These are phyloP conservation scores for Hyposoter dolosus DNA, from an alignment of 2,888 invertebrate genomes.

Conservation along the genomic window DNA sequence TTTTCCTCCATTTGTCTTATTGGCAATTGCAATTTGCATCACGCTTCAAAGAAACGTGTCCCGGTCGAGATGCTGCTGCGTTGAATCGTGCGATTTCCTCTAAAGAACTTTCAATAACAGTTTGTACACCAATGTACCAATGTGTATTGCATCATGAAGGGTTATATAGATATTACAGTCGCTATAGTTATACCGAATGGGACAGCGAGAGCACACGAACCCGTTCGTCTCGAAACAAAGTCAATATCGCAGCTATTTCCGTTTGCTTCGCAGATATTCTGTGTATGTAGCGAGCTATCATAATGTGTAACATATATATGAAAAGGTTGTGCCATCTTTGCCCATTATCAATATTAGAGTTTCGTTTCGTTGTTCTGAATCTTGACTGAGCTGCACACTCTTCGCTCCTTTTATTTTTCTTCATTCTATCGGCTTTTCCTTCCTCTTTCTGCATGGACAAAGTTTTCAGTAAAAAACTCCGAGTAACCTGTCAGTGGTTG, in stretches of 20 bases:
- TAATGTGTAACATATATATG: constrained; percentile 10
- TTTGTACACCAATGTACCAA: constrained; percentile 51
- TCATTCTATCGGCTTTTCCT: not conserved
- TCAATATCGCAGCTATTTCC: constrained; percentile 53
- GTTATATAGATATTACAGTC: constrained; percentile 14
- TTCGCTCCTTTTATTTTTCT: not conserved
- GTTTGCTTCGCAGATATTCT: constrained; percentile 21
- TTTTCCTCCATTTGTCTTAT: constrained; percentile 46
- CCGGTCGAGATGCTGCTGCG: constrained; percentile 31
- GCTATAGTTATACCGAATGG: constrained; percentile 31
- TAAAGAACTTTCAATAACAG: constrained; percentile 64
- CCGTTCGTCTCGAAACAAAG: constrained; percentile 50
- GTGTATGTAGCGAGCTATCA: constrained; percentile 22
- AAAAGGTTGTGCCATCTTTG: constrained; percentile 28
- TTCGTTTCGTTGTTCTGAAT: constrained; percentile 22
- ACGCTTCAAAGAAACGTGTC: constrained; percentile 61
- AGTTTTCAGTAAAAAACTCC: not conserved
- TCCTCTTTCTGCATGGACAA: constrained; percentile 10
- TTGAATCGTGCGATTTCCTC: constrained; percentile 39
- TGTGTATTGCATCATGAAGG: constrained; percentile 4
- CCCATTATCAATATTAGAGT: constrained; percentile 21
- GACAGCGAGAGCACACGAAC: constrained; percentile 37
- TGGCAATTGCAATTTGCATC: constrained; percentile 68
- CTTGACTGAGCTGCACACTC: constrained; percentile 6
- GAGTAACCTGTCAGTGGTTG: not conserved